Conservation (phyloP, 2,888 invertebrate species). For the Pyrocoelia pectoralis region DNA sequence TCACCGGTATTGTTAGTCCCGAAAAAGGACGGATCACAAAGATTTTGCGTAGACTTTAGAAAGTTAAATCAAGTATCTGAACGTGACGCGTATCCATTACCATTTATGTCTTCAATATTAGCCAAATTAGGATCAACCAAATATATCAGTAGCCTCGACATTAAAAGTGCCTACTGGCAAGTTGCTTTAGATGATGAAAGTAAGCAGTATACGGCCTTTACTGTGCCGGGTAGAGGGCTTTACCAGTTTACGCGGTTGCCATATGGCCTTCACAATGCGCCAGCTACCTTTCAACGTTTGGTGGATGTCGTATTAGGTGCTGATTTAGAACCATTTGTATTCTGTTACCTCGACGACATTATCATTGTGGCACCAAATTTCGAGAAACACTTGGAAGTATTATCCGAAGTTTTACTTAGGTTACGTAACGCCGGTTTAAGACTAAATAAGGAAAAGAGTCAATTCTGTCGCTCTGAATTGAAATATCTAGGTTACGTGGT, state of each 20-base stretch:
- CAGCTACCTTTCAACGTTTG: constrained; percentile 43
- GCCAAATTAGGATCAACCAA: background rate
- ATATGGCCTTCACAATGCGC: constrained; percentile 45
- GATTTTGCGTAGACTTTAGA: constrained; percentile 6
- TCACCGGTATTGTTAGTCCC: background rate
- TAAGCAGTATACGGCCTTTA: constrained; percentile 25
- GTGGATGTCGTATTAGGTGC: constrained; percentile 43
- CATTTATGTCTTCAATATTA: background rate
- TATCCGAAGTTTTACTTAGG: constrained; percentile 28
- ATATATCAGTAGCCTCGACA: background rate
- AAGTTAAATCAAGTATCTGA: background rate
- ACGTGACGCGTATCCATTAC: background rate
- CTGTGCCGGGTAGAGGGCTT: constrained; percentile 34
- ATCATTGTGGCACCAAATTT: constrained; percentile 19
- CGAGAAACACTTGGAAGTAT: constrained; percentile 25
- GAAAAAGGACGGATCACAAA: background rate
- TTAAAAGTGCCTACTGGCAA: constrained; percentile 11
- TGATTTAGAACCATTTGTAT: constrained; percentile 39
- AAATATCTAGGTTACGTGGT: too few species aligned
- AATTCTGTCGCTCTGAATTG: constrained; percentile 40
- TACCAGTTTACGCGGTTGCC: constrained; percentile 42
- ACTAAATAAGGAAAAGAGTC: constrained; percentile 40
- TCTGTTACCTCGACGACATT: constrained; percentile 31
- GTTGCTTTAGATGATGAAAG: background rate
- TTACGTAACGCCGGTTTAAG: constrained; percentile 37